phyloP scores from a whole-genome alignment of 2,113 vertebrate genomes.

The Dipodomys ordii region DNA sequence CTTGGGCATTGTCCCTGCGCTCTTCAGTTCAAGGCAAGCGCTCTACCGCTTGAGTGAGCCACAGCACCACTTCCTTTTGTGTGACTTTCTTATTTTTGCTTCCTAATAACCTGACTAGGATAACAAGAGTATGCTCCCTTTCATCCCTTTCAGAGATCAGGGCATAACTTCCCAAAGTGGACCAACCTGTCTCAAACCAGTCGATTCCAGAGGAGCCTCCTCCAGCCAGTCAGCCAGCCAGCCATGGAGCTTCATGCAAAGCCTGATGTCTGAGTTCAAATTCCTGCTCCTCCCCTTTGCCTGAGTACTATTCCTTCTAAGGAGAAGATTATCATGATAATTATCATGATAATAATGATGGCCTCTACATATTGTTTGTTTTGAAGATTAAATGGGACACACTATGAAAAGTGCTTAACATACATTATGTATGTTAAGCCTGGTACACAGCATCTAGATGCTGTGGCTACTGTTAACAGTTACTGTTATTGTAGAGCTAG shows the following conservation, averaged over 20 bases:
- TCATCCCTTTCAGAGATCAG: neutral
- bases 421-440: neutral
- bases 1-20: too few species aligned
- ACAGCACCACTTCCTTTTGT: neutral
- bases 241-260: too few species aligned
- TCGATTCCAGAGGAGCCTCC: neutral
- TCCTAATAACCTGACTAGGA: conserved; percentile 43
- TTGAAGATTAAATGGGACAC: neutral
- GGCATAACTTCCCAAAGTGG: neutral
- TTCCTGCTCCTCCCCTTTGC: neutral
- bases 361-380: neutral
- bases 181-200: neutral
- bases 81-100: neutral
- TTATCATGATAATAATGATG: neutral
- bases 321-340: neutral
- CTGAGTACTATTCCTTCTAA: neutral
- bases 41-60: too few species aligned
- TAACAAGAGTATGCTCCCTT: neutral
- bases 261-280: neutral
- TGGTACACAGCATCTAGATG: neutral
- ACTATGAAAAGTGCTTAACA: neutral
- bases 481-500: neutral
- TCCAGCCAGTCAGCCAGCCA: neutral
- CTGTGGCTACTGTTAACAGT: neutral
- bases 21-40: too few species aligned